Percentiles rank a stretch among this genome's conserved stretches.
Evolutionary conservation across 2,797 vertebrate species (phyloP).

Genomic region (Streptopelia turtur): DNA sequence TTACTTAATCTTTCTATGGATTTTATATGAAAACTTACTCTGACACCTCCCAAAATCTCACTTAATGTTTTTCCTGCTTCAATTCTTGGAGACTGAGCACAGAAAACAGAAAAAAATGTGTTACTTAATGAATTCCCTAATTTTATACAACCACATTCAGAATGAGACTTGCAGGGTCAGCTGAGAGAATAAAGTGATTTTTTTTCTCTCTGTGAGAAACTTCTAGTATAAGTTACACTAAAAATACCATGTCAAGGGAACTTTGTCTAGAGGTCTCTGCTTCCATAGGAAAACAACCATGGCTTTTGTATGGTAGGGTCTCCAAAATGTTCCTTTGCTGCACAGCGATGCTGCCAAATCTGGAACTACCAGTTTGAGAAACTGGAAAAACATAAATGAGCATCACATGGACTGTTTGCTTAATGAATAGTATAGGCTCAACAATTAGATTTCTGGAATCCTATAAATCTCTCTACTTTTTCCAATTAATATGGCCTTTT

Average conservation of each 20-base stretch:
- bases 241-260: background rate
- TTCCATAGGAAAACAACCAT: background rate
- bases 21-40: background rate
- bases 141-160: background rate
- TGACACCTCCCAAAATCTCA: rapidly evolving
- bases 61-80: background rate
- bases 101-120: background rate
- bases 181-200: background rate
- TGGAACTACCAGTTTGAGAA: background rate
- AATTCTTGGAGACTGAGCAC: background rate
- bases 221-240: background rate
- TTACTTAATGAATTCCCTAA: background rate
- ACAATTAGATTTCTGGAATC: background rate
- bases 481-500: background rate
- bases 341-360: background rate
- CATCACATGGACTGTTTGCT: background rate
- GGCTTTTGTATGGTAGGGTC: background rate
- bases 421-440: background rate
- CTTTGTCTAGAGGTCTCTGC: background rate
- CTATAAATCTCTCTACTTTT: background rate
- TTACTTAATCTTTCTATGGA: background rate
- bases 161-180: background rate
- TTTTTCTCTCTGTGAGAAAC: background rate
- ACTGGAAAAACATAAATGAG: background rate
- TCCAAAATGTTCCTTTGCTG: background rate